Evolutionary conservation across 2,797 vertebrate species (phyloP), one percentile per base, ranked within the genome.

Genomic region (Setipinna tenuifilis): DNA sequence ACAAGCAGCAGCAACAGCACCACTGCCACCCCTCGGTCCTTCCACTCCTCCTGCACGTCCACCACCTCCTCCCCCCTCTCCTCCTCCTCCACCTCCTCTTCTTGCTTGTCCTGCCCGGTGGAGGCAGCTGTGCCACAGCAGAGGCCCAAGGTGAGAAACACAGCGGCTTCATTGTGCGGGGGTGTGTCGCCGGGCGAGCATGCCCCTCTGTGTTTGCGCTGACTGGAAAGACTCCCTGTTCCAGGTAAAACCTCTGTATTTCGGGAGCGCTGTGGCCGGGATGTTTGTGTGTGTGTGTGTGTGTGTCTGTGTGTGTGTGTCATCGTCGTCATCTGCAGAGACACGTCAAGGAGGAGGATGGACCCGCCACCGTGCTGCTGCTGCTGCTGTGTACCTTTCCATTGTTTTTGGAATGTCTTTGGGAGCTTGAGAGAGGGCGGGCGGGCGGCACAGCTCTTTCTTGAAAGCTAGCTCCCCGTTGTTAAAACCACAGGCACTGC

Each of bases 81-180:
- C 91, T 92, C 82, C 89, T 87, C 87, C 59, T 93, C n/a, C 86
- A 95, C 84, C 71, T 95, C 85, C 89, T 92, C 85, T 17, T 57
- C 23, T 17, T 25, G 11, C 61, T 82, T 21, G 19, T 85, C n/a
- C 86, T 82, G 71, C 71, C 71, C 71, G 80, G 90, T 25, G 61
- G 50, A 54, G 50, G 62, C 75, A 86, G 84, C 89, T 90, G 90
- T 10, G 35, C 91, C 21, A 80, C 86, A 61, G 88, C 86, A 61
- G 88, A 92, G 23, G 92, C 88, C 88, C 91, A 92, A 95, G 95
- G 95, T 96, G 94, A 95, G 95, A 87, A 86, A 90, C 87, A 91
- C 81, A 85, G 87, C 84, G 80, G 87, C 83, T 83, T 88, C 90
- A 81, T 87, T 87, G 84, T 88, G 88, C 82, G 12, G 58, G 86